These are phyloP conservation scores for Papilio glaucus DNA, from an alignment of 1,140 invertebrate species.

Conservation along the genomic window DNA sequence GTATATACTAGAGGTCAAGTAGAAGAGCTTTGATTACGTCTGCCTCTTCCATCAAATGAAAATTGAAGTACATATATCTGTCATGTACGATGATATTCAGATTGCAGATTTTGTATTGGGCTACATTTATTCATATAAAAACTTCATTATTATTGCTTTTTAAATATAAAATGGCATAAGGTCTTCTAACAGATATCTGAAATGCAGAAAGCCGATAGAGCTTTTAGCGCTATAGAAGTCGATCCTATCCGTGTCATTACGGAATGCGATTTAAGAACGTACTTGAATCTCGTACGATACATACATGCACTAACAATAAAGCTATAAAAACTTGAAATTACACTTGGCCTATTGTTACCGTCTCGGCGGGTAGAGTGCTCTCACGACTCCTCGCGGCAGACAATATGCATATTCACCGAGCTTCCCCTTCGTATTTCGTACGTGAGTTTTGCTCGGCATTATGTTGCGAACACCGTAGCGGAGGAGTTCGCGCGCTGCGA, in stretches of 20 bases:
- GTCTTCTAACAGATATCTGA: not conserved
- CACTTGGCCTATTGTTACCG: conserved; percentile 68
- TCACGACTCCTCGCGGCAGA: conserved; percentile 55
- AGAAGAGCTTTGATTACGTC: no score
- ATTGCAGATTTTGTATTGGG: no score
- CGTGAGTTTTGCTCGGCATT: conserved; percentile 32
- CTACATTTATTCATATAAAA: no score
- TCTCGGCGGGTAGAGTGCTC: conserved; percentile 57
- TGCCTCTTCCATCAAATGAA: no score
- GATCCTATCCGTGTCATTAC: conserved; percentile 3
- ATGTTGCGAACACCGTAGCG: conserved; percentile 39
- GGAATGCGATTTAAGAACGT: conserved; percentile 23
- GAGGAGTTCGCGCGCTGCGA: not conserved
- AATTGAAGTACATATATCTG: no score
- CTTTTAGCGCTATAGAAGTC: conserved; percentile 8
- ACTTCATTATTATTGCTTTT: no score
- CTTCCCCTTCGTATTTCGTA: conserved; percentile 41
- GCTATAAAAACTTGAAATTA: conserved; percentile 77
- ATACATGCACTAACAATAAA: conserved; percentile 57
- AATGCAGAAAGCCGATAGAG: not conserved
- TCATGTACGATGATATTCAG: no score
- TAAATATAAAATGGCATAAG: no score
- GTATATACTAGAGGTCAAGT: no score
- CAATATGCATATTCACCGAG: conserved; percentile 70
- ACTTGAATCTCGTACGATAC: conserved; percentile 38